phyloP scores from a whole-genome alignment of 2,888 invertebrate genomes.

The Eristalinus sepulchralis region DNA sequence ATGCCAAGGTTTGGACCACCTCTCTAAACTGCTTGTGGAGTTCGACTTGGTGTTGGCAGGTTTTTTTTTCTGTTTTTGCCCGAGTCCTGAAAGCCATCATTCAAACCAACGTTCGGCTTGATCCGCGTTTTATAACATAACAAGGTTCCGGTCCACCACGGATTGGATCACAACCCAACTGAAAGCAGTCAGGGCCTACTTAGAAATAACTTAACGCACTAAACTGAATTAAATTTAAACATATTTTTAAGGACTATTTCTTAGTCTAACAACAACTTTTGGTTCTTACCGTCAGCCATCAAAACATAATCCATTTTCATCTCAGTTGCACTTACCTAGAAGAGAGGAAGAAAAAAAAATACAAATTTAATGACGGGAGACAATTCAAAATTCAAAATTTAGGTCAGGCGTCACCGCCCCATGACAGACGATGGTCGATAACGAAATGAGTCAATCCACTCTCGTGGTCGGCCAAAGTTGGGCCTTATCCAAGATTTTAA shows the following conservation, averaged over 20 bases:
- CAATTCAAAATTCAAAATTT: background rate
- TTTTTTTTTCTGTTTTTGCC: too few species aligned
- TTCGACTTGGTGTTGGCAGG: too few species aligned
- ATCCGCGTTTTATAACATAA: too few species aligned
- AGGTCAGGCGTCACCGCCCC: background rate
- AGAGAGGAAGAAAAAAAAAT: background rate
- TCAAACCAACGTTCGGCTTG: too few species aligned
- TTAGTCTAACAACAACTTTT: slow-evolving; percentile 56
- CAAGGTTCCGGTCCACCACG: too few species aligned
- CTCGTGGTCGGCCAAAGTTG: background rate
- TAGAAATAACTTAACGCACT: too few species aligned
- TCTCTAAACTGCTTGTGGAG: too few species aligned
- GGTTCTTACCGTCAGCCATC: slow-evolving; percentile 68
- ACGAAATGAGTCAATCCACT: slow-evolving; percentile 53
- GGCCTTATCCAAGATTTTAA: slow-evolving; percentile 43
- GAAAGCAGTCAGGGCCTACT: too few species aligned
- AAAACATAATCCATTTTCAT: slow-evolving; percentile 70
- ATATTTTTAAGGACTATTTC: background rate
- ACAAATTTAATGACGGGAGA: background rate
- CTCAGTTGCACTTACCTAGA: slow-evolving; percentile 70
- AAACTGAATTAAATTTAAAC: background rate
- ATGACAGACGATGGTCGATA: background rate
- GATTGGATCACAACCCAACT: too few species aligned
- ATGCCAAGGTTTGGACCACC: too few species aligned
- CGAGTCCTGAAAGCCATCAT: too few species aligned